These are phyloP conservation scores for Carassius auratus DNA, from an alignment of 2,113 vertebrate species.

Conservation along the genomic window DNA sequence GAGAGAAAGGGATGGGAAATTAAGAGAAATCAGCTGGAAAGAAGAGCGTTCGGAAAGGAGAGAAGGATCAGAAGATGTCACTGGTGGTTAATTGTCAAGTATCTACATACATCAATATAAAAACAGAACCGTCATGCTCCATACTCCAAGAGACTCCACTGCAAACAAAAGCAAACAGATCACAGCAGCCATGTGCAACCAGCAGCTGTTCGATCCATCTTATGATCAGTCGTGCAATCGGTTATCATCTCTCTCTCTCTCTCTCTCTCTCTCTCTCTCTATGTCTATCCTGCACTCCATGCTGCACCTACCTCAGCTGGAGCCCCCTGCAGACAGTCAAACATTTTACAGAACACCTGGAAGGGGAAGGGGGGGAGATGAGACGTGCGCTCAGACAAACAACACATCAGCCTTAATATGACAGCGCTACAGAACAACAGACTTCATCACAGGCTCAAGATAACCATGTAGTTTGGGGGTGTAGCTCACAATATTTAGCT, in stretches of 20 bases:
- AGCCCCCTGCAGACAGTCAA: constrained; percentile 65
- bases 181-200: not conserved
- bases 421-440: not conserved
- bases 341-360: constrained; percentile 69
- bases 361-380: constrained; percentile 49
- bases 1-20: constrained; percentile 14
- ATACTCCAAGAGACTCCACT: not conserved
- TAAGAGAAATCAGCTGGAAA: not conserved
- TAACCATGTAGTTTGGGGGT: not conserved
- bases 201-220: constrained; percentile 1
- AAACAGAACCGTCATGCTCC: constrained; percentile 22
- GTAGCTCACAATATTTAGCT: not conserved
- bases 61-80: constrained; percentile 6
- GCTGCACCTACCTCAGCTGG: constrained; percentile 60
- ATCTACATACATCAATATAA: not conserved
- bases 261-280: not conserved
- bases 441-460: not conserved
- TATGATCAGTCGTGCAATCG: constrained; percentile 30
- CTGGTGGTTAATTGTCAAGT: not conserved
- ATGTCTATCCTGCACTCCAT: not conserved
- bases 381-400: constrained; percentile 1
- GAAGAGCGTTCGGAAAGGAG: not conserved
- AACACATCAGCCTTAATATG: constrained; percentile 26
- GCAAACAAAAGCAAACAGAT: constrained; percentile 27
- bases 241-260: not conserved